Conservation (phyloP, 2,888 invertebrate genomes). For the Malachius bipustulatus region DNA sequence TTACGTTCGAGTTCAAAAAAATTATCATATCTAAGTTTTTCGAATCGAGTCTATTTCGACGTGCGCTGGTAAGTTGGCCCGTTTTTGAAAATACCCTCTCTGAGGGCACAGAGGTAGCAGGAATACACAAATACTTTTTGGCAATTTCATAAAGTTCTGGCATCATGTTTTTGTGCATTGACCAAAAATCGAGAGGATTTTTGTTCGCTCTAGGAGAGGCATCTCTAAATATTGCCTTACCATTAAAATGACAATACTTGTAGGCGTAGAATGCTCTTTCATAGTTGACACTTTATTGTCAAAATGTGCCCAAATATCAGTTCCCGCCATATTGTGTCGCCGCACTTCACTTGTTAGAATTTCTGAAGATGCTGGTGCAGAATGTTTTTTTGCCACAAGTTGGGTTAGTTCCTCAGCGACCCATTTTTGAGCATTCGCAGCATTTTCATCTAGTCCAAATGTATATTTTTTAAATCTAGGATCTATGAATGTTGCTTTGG, state of each 20-base stretch:
- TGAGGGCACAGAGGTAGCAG: not conserved
- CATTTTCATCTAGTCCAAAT: slow-evolving; percentile 17
- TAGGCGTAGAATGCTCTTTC: slow-evolving; percentile 8
- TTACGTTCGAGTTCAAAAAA: too few relatives aligned
- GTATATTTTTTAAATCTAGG: slow-evolving; percentile 20
- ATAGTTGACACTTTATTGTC: slow-evolving; percentile 8
- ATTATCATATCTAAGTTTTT: too few relatives aligned
- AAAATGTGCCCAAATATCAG: slow-evolving; percentile 12
- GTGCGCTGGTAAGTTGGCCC: not conserved
- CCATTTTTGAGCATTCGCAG: slow-evolving; percentile 15
- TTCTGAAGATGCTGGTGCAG: not conserved
- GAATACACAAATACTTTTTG: not conserved
- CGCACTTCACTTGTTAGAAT: slow-evolving; percentile 3
- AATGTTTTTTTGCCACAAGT: not conserved
- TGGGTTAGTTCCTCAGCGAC: slow-evolving; percentile 12
- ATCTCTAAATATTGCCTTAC: slow-evolving; percentile 11
- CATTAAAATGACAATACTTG: slow-evolving; percentile 5
- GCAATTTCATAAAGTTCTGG: slow-evolving; percentile 11
- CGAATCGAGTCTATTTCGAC: slow-evolving; percentile 1
- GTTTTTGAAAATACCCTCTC: not conserved
- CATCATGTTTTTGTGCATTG: slow-evolving; percentile 8
- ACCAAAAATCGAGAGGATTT: slow-evolving; percentile 12
- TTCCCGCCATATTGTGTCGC: not conserved
- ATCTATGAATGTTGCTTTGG: slow-evolving; percentile 20
- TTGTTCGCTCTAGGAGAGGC: slow-evolving; percentile 7